Evolutionary conservation across 2,888 invertebrate genomes (phyloP).

Genomic region (Agriopis leucophaearia): DNA sequence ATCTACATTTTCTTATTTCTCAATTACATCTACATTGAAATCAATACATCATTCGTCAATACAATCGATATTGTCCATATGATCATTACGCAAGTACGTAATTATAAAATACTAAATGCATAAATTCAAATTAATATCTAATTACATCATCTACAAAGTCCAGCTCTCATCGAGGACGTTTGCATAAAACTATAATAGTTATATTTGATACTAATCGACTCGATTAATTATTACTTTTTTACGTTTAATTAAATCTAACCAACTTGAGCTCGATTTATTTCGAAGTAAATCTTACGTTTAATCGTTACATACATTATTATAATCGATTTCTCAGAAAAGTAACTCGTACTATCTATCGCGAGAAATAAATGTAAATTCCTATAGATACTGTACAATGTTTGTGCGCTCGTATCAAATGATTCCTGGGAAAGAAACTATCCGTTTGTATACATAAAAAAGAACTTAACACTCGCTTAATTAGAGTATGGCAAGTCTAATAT

Average conservation of each 20-base stretch:
- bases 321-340: slow-evolving; percentile 58
- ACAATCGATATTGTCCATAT: slow-evolving; percentile 84
- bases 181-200: slow-evolving; percentile 72
- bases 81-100: slow-evolving; percentile 84
- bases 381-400: slow-evolving; percentile 80
- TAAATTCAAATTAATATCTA: slow-evolving; percentile 71
- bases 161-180: slow-evolving; percentile 80
- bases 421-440: slow-evolving; percentile 69
- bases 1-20: slow-evolving; percentile 77
- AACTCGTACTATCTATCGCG: slow-evolving; percentile 62
- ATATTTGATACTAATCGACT: slow-evolving; percentile 71
- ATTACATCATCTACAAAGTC: slow-evolving; percentile 75
- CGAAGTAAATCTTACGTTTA: slow-evolving; percentile 78
- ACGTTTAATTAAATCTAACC: slow-evolving; percentile 76
- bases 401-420: slow-evolving; percentile 83
- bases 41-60: slow-evolving; percentile 78
- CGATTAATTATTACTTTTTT: slow-evolving; percentile 68
- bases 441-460: slow-evolving; percentile 70
- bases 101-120: slow-evolving; percentile 83
- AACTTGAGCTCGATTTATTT: slow-evolving; percentile 85
- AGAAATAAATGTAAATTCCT: slow-evolving; percentile 66
- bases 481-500: slow-evolving; percentile 76
- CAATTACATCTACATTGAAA: slow-evolving; percentile 73
- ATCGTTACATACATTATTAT: slow-evolving; percentile 62
- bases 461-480: slow-evolving; percentile 67